phyloP scores from a whole-genome alignment of 2,113 vertebrate genomes.

The Thinocorus orbignyianus region DNA sequence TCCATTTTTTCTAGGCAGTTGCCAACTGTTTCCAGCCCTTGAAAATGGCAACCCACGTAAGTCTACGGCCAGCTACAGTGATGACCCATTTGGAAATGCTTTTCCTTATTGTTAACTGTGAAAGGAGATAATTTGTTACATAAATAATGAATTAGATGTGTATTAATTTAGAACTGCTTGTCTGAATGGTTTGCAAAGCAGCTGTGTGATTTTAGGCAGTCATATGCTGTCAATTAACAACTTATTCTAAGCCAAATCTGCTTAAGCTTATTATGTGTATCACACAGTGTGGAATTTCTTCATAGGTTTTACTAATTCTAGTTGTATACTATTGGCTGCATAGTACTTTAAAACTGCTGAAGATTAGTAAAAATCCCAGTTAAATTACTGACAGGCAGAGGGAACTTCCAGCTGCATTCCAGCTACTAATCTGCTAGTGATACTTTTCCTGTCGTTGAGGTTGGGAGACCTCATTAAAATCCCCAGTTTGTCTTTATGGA shows the following conservation, averaged over 20 bases:
- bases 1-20: neutral
- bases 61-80: neutral
- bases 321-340: slow-evolving; percentile 7
- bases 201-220: slow-evolving; percentile 58
- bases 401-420: neutral
- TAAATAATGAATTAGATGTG: slow-evolving; percentile 70
- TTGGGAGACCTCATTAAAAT: neutral
- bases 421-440: neutral
- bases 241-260: slow-evolving; percentile 38
- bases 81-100: slow-evolving; percentile 50
- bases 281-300: slow-evolving; percentile 40
- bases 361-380: slow-evolving; percentile 31
- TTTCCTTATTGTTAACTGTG: slow-evolving; percentile 41
- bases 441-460: slow-evolving; percentile 14
- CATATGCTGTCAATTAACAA: slow-evolving; percentile 56
- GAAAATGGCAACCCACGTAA: neutral
- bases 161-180: slow-evolving; percentile 58
- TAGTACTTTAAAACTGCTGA: slow-evolving; percentile 11
- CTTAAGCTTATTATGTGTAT: slow-evolving; percentile 49
- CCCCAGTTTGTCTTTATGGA: neutral
- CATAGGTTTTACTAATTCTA: slow-evolving; percentile 32
- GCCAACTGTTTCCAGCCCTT: neutral
- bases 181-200: slow-evolving; percentile 46
- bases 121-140: slow-evolving; percentile 63
- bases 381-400: neutral